phyloP scores from a whole-genome alignment of 2,797 vertebrate genomes.

The Melanotaenia maccullochi region DNA sequence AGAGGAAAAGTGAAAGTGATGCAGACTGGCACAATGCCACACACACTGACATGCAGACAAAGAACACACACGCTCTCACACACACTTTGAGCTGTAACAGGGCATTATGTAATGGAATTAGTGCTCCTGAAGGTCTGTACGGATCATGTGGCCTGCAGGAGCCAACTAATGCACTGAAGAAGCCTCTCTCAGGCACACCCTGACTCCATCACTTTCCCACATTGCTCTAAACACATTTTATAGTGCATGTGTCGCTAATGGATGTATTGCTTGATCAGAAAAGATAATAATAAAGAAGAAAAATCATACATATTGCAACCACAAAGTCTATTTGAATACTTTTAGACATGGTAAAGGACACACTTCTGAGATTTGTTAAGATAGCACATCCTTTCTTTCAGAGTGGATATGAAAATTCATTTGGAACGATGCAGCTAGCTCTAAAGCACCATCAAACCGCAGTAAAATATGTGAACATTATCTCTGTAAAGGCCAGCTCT shows the following conservation, averaged over 20 bases:
- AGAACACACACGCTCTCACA: constrained; percentile 34
- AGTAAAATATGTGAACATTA: not conserved
- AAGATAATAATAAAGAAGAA: not conserved
- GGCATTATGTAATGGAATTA: constrained; percentile 78
- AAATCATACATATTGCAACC: not conserved
- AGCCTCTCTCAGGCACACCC: constrained; percentile 61
- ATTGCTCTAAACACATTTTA: constrained; percentile 44
- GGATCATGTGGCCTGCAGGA: constrained; percentile 63
- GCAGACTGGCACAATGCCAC: constrained; percentile 55
- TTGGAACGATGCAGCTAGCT: not conserved
- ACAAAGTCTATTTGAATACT: not conserved
- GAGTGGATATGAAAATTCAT: not conserved
- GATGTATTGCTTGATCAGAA: constrained; percentile 30
- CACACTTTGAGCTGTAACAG: constrained; percentile 38
- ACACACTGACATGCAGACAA: constrained; percentile 41
- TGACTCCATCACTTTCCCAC: constrained; percentile 54
- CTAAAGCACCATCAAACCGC: not conserved
- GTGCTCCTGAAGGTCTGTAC: constrained; percentile 67
- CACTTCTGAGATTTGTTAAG: too few relatives aligned
- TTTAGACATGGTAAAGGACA: not conserved
- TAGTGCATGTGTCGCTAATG: constrained; percentile 32
- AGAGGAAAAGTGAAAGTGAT: constrained; percentile 61
- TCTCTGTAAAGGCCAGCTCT: not conserved
- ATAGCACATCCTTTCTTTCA: not conserved
- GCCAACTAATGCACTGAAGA: constrained; percentile 64